Evolutionary conservation across 2,888 invertebrate species (phyloP).

Genomic region (Apamea sordens): DNA sequence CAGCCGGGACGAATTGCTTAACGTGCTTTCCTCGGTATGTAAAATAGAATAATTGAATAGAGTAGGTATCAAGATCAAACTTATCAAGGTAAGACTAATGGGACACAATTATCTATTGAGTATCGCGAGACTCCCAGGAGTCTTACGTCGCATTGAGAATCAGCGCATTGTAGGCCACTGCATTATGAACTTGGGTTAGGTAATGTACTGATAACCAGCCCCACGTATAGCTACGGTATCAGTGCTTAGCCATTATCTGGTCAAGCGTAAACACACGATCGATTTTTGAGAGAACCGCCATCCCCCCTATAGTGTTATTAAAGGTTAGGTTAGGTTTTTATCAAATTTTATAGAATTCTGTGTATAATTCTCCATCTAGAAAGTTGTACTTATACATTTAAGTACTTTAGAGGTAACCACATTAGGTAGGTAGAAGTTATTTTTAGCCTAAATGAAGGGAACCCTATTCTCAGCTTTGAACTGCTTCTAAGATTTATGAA

Average conservation of each 20-base stretch:
- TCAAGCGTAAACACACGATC: slow-evolving; percentile 33
- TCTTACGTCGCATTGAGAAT: background rate
- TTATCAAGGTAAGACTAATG: background rate
- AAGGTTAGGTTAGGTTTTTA: background rate
- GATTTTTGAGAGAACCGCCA: slow-evolving; percentile 37
- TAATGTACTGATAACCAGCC: slow-evolving; percentile 37
- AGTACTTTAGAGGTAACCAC: background rate
- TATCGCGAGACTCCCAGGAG: background rate
- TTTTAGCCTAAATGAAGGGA: background rate
- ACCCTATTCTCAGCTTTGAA: background rate
- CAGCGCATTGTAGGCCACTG: background rate
- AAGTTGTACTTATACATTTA: background rate
- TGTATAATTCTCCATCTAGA: background rate
- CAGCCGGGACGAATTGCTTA: background rate
- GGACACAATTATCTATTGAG: background rate
- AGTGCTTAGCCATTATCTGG: slow-evolving; percentile 37
- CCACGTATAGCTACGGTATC: slow-evolving; percentile 35
- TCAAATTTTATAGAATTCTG: background rate
- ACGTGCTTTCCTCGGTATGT: background rate
- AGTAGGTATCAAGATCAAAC: background rate
- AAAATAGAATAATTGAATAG: background rate
- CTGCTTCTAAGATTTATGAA: background rate
- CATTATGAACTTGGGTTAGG: slow-evolving; percentile 26
- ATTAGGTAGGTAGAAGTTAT: background rate
- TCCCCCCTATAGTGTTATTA: background rate